Percentiles rank a stretch among this genome's conserved stretches.
phyloP scores from a whole-genome alignment of 2,113 vertebrate species.

The Aldabrachelys gigantea region DNA sequence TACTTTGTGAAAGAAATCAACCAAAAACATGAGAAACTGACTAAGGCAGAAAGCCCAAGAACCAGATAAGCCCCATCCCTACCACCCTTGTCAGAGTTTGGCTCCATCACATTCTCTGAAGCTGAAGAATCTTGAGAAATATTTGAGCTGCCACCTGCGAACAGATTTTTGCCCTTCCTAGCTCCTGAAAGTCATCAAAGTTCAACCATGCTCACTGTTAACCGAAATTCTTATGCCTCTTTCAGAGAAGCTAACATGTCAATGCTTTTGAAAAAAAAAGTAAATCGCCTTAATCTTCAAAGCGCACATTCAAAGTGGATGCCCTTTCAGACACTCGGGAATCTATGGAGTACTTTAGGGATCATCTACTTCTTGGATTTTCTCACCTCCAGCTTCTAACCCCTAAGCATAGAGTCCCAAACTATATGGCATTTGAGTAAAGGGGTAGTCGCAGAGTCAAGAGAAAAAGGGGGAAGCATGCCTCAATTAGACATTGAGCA shows the following conservation, averaged over 20 bases:
- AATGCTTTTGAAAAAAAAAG: background rate
- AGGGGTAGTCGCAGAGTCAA: background rate
- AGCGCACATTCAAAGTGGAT: background rate
- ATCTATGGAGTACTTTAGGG: background rate
- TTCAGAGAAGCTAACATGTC: background rate
- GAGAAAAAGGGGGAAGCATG: background rate
- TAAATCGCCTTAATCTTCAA: background rate
- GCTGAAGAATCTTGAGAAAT: background rate
- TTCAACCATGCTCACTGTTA: background rate
- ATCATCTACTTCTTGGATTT: background rate
- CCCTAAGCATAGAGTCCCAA: background rate
- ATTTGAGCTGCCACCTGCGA: background rate
- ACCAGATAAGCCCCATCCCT: background rate
- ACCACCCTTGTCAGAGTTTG: background rate
- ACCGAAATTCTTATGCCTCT: background rate
- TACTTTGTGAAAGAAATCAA: background rate
- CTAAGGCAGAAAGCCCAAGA: background rate
- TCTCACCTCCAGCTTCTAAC: background rate
- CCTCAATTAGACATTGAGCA: background rate
- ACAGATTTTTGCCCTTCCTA: background rate
- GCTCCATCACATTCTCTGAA: background rate
- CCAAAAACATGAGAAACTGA: background rate
- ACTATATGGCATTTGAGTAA: background rate
- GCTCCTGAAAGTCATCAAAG: background rate
- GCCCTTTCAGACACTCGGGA: background rate